These are phyloP conservation scores for Leptinotarsa undecemlineata DNA, from an alignment of 1,140 invertebrate genomes.

Conservation along the genomic window DNA sequence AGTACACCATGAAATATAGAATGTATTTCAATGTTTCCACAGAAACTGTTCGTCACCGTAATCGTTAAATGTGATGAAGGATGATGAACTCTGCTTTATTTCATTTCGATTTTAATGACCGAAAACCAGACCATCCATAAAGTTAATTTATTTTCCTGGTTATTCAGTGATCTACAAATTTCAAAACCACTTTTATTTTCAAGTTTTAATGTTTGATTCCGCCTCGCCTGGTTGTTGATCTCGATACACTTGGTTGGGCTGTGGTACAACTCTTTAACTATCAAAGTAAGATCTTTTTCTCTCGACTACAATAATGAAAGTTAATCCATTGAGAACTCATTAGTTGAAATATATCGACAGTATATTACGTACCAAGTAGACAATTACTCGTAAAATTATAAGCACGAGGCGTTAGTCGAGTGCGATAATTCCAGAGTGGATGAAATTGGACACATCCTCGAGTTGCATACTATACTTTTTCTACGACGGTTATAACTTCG, in stretches of 20 bases:
- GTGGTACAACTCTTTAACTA: background rate
- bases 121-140: background rate
- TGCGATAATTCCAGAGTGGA: no score
- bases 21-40: no score
- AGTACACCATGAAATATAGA: no score
- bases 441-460: no score
- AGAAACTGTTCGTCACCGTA: no score
- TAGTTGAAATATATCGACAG: no score
- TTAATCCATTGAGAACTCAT: no score
- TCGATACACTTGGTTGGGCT: conserved; percentile 12
- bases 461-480: no score
- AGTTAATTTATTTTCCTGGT: conserved; percentile 6
- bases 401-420: no score
- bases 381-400: no score
- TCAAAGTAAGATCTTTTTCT: background rate
- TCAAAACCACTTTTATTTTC: conserved; percentile 19
- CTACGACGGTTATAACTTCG: no score
- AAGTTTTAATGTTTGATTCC: conserved; percentile 10
- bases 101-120: background rate
- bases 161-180: background rate
- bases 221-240: background rate
- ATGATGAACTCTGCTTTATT: background rate
- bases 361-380: no score
- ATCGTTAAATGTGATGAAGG: background rate
- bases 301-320: background rate